Conservation (phyloP, 2,888 invertebrate genomes). For the Ophion ventricosus region DNA sequence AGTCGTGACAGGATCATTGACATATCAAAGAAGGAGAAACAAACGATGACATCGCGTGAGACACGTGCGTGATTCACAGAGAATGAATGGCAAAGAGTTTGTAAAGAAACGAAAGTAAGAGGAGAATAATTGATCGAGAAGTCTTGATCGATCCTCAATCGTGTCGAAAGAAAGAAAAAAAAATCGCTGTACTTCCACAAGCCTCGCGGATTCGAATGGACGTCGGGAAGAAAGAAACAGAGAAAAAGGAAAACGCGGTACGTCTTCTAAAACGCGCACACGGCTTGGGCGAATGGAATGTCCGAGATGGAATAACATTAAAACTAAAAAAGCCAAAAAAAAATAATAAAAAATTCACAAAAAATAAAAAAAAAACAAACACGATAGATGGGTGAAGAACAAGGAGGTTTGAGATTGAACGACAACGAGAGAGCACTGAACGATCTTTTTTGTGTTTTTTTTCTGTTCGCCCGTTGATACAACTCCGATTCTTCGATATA, state of each 20-base stretch:
- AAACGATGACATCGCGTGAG: constrained; percentile 51
- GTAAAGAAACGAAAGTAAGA: constrained; percentile 34
- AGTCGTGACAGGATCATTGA: constrained; percentile 48
- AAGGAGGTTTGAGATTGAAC: constrained; percentile 34
- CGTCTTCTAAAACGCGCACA: constrained; percentile 52
- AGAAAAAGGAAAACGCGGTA: constrained; percentile 17
- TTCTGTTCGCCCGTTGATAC: constrained; percentile 50
- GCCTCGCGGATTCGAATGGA: constrained; percentile 31
- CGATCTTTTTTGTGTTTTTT: constrained; percentile 29
- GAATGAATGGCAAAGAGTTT: neutral
- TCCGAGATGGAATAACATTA: neutral
- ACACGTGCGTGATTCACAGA: neutral
- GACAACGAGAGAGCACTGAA: constrained; percentile 47
- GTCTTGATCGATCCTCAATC: constrained; percentile 34
- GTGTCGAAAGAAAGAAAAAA: constrained; percentile 14
- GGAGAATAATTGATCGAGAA: constrained; percentile 51
- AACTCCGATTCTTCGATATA: constrained; percentile 62
- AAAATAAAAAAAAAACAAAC: constrained; percentile 8
- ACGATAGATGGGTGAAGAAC: neutral
- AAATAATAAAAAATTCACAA: constrained; percentile 33
- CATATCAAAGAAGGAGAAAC: constrained; percentile 56
- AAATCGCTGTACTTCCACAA: constrained; percentile 56
- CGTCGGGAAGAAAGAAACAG: neutral
- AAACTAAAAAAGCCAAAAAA: constrained; percentile 9
- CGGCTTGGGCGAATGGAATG: constrained; percentile 19